Conservation (phyloP, 2,113 vertebrate species). For the Morphnarchus princeps region DNA sequence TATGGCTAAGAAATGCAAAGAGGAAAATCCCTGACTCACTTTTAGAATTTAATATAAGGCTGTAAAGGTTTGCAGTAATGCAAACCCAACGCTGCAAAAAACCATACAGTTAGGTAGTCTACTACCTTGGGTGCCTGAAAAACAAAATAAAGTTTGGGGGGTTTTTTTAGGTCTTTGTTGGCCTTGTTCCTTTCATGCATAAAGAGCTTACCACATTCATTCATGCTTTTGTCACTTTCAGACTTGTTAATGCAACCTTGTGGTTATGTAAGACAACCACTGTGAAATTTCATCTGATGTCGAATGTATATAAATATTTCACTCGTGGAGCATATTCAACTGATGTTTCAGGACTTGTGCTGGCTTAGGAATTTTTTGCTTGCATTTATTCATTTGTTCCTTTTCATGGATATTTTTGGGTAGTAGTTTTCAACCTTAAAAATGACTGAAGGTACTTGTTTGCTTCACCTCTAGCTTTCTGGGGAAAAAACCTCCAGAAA, state of each 20-base stretch:
- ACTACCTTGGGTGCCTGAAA: background rate
- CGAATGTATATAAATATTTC: slow-evolving; percentile 4
- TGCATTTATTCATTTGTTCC: background rate
- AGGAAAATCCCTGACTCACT: background rate
- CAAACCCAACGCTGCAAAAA: background rate
- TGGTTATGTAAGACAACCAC: background rate
- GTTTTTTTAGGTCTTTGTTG: background rate
- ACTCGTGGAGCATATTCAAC: background rate
- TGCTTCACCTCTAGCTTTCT: background rate
- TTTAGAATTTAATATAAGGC: background rate
- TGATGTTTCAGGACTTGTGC: background rate
- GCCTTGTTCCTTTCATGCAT: background rate
- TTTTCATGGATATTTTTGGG: background rate
- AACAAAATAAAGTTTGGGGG: background rate
- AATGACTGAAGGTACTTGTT: background rate
- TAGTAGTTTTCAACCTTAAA: background rate
- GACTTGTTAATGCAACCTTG: slow-evolving; percentile 14
- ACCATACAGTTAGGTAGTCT: background rate
- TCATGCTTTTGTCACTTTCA: slow-evolving; percentile 40
- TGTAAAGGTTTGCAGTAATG: background rate
- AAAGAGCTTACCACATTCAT: background rate
- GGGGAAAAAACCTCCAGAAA: background rate
- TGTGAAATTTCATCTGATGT: slow-evolving; percentile 9
- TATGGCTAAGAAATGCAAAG: background rate
- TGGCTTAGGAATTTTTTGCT: background rate